Percentiles rank a stretch among this genome's conserved stretches.
Evolutionary conservation across 2,888 invertebrate species (phyloP).

Genomic region (Lycaena phlaeas): DNA sequence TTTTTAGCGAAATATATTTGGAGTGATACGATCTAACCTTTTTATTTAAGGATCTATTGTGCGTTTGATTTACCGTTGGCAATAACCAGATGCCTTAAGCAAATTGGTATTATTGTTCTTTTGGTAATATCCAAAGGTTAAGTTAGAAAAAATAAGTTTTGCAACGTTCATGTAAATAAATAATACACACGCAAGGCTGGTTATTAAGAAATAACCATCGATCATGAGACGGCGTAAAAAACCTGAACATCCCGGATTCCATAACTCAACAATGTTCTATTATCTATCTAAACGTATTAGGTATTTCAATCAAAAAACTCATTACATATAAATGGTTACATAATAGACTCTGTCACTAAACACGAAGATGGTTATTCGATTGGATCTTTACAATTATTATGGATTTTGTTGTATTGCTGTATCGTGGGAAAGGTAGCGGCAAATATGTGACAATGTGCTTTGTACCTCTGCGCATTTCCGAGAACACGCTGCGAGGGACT

Average conservation of each 20-base stretch:
- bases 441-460: constrained; percentile 57
- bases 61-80: no score
- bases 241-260: constrained; percentile 15
- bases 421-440: constrained; percentile 49
- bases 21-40: no score
- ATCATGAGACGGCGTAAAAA: constrained; percentile 14
- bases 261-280: constrained; percentile 16
- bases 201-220: constrained; percentile 9
- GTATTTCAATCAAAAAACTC: neutral
- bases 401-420: constrained; percentile 13
- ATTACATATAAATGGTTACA: neutral
- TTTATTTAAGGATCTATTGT: no score
- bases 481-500: constrained; percentile 18
- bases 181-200: no score
- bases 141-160: no score
- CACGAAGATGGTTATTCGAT: constrained; percentile 11
- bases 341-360: constrained; percentile 7
- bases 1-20: neutral
- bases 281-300: constrained; percentile 6
- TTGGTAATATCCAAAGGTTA: no score
- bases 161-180: no score
- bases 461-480: constrained; percentile 33
- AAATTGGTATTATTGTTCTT: no score
- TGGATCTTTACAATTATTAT: constrained; percentile 9
- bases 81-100: no score